Evolutionary conservation across 2,113 vertebrate genomes (phyloP).

Genomic region (Heterotis niloticus): DNA sequence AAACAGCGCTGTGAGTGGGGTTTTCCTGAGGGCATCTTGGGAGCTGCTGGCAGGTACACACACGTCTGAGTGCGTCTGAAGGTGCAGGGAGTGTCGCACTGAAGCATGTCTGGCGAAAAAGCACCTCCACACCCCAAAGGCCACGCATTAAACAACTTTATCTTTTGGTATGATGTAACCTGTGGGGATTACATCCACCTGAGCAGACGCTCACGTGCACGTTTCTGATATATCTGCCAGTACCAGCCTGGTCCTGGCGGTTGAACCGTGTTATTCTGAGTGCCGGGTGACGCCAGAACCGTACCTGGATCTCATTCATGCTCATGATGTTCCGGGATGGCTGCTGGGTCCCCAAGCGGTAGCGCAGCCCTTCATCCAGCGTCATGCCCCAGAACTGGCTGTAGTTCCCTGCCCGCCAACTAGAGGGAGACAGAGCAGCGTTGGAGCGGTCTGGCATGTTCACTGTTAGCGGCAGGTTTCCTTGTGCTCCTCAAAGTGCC

Average conservation of each 20-base stretch:
- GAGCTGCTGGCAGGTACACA: constrained; percentile 49
- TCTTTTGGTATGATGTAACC: constrained; percentile 52
- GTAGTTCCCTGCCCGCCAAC: constrained; percentile 90
- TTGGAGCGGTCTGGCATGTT: neutral
- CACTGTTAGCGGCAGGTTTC: neutral
- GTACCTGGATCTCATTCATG: constrained; percentile 95
- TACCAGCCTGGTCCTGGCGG: neutral
- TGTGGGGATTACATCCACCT: constrained; percentile 34
- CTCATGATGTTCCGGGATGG: constrained; percentile 81
- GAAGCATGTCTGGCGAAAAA: constrained; percentile 28
- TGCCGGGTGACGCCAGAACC: constrained; percentile 27
- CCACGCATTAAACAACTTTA: constrained; percentile 41
- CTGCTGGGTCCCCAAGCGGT: constrained; percentile 83
- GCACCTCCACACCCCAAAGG: constrained; percentile 34
- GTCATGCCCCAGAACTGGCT: constrained; percentile 88
- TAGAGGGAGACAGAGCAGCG: constrained; percentile 40
- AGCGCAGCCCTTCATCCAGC: constrained; percentile 83
- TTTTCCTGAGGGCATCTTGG: constrained; percentile 31
- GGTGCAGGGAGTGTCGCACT: neutral
- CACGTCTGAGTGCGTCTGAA: constrained; percentile 36
- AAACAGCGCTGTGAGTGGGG: constrained; percentile 47
- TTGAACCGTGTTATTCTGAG: neutral
- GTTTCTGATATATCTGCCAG: neutral
- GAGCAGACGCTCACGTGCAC: constrained; percentile 29
- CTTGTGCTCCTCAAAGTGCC: neutral